A percentile compares a stretch with the other conserved stretches of the same genome.
phyloP scores from a whole-genome alignment of 2,797 vertebrate genomes.

The Pempheris klunzingeri region DNA sequence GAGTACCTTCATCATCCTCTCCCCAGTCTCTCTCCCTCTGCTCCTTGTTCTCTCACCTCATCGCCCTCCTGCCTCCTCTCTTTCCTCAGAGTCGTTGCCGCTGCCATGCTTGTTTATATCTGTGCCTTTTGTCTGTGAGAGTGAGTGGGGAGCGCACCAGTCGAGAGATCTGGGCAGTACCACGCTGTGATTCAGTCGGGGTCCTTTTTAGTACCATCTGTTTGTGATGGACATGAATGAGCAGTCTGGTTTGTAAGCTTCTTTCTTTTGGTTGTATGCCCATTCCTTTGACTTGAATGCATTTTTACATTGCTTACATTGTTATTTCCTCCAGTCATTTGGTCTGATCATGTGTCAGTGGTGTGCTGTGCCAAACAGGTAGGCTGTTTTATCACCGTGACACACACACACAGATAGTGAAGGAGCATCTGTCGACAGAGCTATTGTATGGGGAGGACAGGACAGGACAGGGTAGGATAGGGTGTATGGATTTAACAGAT shows the following conservation, averaged over 20 bases:
- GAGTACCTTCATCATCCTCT: conserved; percentile 96
- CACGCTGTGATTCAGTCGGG: conserved; percentile 65
- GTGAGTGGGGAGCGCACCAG: conserved; percentile 75
- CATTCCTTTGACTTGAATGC: conserved; percentile 99
- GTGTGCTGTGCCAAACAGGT: conserved; percentile 90
- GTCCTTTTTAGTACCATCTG: conserved; percentile 85
- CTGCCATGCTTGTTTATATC: conserved; percentile 74
- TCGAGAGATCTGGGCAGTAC: conserved; percentile 67
- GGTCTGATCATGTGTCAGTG: conserved; percentile 95
- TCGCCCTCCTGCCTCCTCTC: conserved; percentile 55
- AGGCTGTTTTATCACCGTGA: conserved; percentile 80
- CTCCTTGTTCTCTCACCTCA: conserved; percentile 80
- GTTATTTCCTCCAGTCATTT: conserved; percentile 95
- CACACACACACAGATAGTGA: conserved; percentile 78
- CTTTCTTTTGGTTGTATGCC: conserved; percentile 93
- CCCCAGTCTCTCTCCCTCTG: conserved; percentile 84
- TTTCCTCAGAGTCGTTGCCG: conserved; percentile 57
- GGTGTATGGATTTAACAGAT: conserved; percentile 69
- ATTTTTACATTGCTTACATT: conserved; percentile 99
- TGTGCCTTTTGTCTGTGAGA: conserved; percentile 78
- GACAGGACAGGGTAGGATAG: conserved; percentile 61
- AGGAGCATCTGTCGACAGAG: conserved; percentile 86
- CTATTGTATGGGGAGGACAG: conserved; percentile 77
- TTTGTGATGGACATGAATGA: conserved; percentile 94
- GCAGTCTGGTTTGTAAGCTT: conserved; percentile 92